Conservation (phyloP, 2,888 invertebrate genomes). For the Diloba caeruleocephala region DNA sequence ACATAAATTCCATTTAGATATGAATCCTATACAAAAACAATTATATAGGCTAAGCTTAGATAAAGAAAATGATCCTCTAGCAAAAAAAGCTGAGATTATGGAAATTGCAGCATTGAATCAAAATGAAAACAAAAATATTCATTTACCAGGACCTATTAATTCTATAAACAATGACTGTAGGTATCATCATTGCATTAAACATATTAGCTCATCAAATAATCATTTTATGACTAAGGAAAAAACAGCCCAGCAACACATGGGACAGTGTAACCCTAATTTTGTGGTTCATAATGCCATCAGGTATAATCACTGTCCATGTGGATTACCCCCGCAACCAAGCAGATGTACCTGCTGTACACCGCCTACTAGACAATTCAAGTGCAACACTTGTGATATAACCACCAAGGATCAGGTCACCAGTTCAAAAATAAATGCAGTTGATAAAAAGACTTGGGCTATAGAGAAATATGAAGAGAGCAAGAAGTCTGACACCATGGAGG, state of each 20-base stretch:
- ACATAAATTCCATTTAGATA: conserved; percentile 55
- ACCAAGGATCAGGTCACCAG: conserved; percentile 21
- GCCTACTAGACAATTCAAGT: conserved; percentile 21
- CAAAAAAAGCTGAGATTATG: conserved; percentile 66
- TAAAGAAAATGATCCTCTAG: conserved; percentile 74
- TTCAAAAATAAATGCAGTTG: conserved; percentile 67
- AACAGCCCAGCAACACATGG: conserved; percentile 1
- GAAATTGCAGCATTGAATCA: conserved; percentile 37
- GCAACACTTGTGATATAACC: conserved; percentile 52
- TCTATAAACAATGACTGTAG: conserved; percentile 58
- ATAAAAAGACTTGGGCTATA: conserved; percentile 77
- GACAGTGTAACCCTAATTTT: conserved; percentile 11
- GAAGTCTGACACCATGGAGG: conserved; percentile 62
- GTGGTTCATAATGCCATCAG: conserved; percentile 21
- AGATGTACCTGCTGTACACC: conserved; percentile 50
- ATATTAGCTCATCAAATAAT: conserved; percentile 20
- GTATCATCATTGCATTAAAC: conserved; percentile 72
- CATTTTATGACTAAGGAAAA: conserved; percentile 1
- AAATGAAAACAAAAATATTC: conserved; percentile 17
- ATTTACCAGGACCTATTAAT: conserved; percentile 15
- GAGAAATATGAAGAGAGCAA: conserved; percentile 75
- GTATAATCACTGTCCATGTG: conserved; percentile 43
- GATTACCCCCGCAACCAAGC: conserved; percentile 38
- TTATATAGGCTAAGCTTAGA: conserved; percentile 63
- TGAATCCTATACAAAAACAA: conserved; percentile 61